Percentiles rank a stretch among this genome's conserved stretches.
Conservation (phyloP, 2,888 invertebrate genomes). For the Podotricha telesiphe region DNA sequence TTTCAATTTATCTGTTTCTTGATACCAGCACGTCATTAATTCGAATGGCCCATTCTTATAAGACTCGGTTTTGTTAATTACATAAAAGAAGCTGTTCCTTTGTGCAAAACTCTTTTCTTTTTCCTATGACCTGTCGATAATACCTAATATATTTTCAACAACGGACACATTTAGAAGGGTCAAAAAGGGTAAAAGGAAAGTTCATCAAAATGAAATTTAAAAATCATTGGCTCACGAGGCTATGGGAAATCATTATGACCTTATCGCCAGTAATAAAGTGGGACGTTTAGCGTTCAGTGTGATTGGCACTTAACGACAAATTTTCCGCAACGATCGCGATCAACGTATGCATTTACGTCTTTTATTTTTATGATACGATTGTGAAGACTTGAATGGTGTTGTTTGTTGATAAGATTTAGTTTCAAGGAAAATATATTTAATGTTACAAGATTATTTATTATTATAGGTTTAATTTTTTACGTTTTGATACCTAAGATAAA, state of each 20-base stretch:
- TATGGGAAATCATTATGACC: slow-evolving; percentile 41
- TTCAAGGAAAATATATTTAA: background rate
- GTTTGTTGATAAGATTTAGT: slow-evolving; percentile 2
- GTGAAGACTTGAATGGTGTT: background rate
- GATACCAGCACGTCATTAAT: slow-evolving; percentile 26
- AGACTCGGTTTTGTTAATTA: slow-evolving; percentile 33
- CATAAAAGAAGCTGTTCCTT: slow-evolving; percentile 34
- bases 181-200: slow-evolving; percentile 31
- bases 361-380: slow-evolving; percentile 25
- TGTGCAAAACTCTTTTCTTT: slow-evolving; percentile 24
- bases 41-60: slow-evolving; percentile 28
- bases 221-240: slow-evolving; percentile 42
- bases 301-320: slow-evolving; percentile 43
- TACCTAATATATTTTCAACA: slow-evolving; percentile 4
- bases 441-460: background rate
- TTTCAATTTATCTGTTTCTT: slow-evolving; percentile 28
- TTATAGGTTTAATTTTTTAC: too few species aligned
- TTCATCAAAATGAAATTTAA: slow-evolving; percentile 46
- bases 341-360: slow-evolving; percentile 23
- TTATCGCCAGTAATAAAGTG: slow-evolving; percentile 40
- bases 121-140: slow-evolving; percentile 19
- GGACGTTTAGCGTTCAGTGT: slow-evolving; percentile 39
- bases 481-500: too few species aligned
- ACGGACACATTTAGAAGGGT: slow-evolving; percentile 21
- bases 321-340: slow-evolving; percentile 32